Evolutionary conservation across 2,797 vertebrate genomes (phyloP).

Genomic region (Acipenser transmontanus): DNA sequence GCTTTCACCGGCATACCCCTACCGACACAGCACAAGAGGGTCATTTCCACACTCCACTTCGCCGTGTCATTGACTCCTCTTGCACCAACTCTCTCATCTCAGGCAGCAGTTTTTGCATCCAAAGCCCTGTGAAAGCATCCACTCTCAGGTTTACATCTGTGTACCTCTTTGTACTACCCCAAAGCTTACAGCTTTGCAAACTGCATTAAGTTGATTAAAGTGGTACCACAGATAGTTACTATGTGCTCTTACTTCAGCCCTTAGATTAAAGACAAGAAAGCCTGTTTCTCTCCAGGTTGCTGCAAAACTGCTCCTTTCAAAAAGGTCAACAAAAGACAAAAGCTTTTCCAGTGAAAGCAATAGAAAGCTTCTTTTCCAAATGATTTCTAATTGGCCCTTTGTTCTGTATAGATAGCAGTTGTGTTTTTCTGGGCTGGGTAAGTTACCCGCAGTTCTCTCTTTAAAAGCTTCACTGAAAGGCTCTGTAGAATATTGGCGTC

Average conservation of each 20-base stretch:
- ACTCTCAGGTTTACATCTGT: slow-evolving; percentile 67
- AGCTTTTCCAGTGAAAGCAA: slow-evolving; percentile 73
- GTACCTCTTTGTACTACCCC: slow-evolving; percentile 80
- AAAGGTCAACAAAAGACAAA: slow-evolving; percentile 88
- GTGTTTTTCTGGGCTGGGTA: slow-evolving; percentile 63
- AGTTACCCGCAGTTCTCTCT: slow-evolving; percentile 64
- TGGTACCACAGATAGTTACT: slow-evolving; percentile 63
- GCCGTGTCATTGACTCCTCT: slow-evolving; percentile 47
- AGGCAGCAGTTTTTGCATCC: slow-evolving; percentile 48
- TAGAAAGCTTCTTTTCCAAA: slow-evolving; percentile 91
- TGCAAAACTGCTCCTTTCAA: slow-evolving; percentile 77
- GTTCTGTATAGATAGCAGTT: slow-evolving; percentile 73
- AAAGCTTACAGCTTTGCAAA: slow-evolving; percentile 66
- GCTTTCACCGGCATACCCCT: slow-evolving; percentile 50
- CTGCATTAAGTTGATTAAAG: slow-evolving; percentile 99
- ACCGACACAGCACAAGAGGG: slow-evolving; percentile 30
- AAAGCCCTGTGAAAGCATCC: slow-evolving; percentile 68
- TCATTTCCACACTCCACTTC: slow-evolving; percentile 42
- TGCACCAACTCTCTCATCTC: slow-evolving; percentile 49
- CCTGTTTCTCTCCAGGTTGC: slow-evolving; percentile 59
- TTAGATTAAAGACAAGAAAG: slow-evolving; percentile 87
- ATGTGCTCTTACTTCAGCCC: slow-evolving; percentile 71
- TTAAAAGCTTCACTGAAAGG: slow-evolving; percentile 70
- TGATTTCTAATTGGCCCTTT: slow-evolving; percentile 97
- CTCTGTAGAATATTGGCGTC: slow-evolving; percentile 43